Evolutionary conservation across 2,113 vertebrate species (phyloP), one percentile per base, ranked within the genome.

Genomic region (Progne subis): DNA sequence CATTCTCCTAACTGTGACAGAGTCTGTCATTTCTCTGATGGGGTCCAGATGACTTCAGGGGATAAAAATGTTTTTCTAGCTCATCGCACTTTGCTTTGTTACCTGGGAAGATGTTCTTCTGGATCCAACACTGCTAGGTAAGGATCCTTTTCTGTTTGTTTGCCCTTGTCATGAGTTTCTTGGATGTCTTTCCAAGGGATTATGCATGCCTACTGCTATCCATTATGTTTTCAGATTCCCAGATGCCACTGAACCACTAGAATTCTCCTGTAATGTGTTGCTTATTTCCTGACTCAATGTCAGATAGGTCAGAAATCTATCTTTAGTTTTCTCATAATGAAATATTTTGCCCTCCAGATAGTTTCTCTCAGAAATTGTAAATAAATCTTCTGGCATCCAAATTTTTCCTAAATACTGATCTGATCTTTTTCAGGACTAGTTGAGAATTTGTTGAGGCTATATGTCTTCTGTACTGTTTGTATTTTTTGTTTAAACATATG

Each of bases 181-280:
- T 90, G 75, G 94, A 93, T 86, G 90, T 37, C 79, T 88, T 97
- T 96, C 86, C 95, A 88, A 78, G 68, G 55, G 46, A 96, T 90
- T 95, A 90, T 90, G 82, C 69, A 86, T 67, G 47, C 92, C 92
- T 92, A 93, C 88, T 96, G 95, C 18, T 94, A 90, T 28, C 63
- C 88, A 70, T 93, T 95, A 94, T 93, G 82, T 93, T 96, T 94
- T 90, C 88, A 70, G 79, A 86, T 90, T 90, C 92, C 59, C 94
- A 94, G 84, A 94, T 92, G 94, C 43, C 64, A 90, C 63, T 72
- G 85, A 95, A 90, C 64, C 79, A 88, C 79, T 55, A 93, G 78
- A 93, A 72, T 65, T 86, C 67, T 84, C 69, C 57, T 86, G 47
- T 68, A 93, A 80, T 77, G 25, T 88, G 55, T 70, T 89, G 68